Evolutionary conservation across 2,888 invertebrate genomes (phyloP).

Genomic region (Lasioglossum malachurum): DNA sequence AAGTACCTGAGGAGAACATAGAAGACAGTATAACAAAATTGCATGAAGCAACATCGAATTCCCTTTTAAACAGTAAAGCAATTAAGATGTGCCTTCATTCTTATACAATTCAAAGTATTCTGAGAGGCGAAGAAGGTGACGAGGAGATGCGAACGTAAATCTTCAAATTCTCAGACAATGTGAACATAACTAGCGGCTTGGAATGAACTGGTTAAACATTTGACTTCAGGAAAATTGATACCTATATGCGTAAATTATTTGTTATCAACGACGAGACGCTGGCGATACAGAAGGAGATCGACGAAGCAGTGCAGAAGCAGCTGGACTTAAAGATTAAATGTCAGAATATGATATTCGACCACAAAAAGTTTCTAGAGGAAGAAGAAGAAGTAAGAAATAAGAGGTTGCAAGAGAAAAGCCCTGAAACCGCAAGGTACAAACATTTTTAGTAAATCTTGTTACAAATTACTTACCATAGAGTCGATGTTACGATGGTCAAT

Average conservation of each 20-base stretch:
- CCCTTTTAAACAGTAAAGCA: conserved; percentile 53
- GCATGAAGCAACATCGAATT: conserved; percentile 50
- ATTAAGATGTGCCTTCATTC: conserved; percentile 67
- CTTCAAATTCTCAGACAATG: background rate
- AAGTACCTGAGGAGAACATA: conserved; percentile 11
- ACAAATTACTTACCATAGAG: background rate
- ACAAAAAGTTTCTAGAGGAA: conserved; percentile 69
- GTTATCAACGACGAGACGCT: conserved; percentile 60
- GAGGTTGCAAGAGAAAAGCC: conserved; percentile 69
- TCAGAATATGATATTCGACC: conserved; percentile 59
- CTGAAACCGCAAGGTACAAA: conserved; percentile 63
- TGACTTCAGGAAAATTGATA: conserved; percentile 62
- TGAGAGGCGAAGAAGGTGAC: conserved; percentile 49
- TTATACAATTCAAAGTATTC: conserved; percentile 60
- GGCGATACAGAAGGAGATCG: conserved; percentile 48
- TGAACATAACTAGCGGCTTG: background rate
- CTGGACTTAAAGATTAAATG: conserved; percentile 67
- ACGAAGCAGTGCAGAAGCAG: conserved; percentile 52
- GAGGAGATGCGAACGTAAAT: conserved; percentile 61
- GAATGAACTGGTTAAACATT: background rate
- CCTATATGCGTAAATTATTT: conserved; percentile 62
- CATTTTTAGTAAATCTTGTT: background rate
- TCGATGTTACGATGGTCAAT: background rate
- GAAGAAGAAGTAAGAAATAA: conserved; percentile 55
- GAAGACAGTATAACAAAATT: conserved; percentile 39